Conservation (phyloP, 1,140 invertebrate species). For the Platorchestia sp. region DNA sequence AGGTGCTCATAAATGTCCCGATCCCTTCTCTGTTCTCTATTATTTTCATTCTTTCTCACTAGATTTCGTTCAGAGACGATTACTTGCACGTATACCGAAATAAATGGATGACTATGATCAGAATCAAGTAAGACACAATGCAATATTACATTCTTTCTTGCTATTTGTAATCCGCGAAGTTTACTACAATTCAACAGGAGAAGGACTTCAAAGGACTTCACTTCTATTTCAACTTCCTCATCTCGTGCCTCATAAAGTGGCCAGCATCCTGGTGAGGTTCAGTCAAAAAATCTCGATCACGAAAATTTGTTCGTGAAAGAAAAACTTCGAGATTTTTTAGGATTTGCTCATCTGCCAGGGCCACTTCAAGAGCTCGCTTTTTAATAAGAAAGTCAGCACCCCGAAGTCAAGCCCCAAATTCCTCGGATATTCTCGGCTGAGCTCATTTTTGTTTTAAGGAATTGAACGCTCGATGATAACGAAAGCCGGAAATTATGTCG, state of each 20-base stretch:
- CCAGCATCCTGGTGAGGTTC: background rate
- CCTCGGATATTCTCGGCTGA: background rate
- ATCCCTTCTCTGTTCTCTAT: too few relatives aligned
- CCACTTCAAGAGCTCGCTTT: slow-evolving; percentile 7
- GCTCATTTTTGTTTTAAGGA: background rate
- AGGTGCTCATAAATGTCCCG: too few relatives aligned
- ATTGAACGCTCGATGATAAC: background rate
- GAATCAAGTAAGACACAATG: background rate
- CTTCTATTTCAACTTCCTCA: background rate
- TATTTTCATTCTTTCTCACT: background rate
- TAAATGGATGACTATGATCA: background rate
- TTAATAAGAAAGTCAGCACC: background rate
- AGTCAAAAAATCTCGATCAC: background rate
- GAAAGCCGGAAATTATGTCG: background rate
- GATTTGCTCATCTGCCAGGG: slow-evolving; percentile 12
- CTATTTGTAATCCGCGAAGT: background rate
- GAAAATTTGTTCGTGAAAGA: slow-evolving; percentile 20
- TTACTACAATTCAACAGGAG: too few relatives aligned
- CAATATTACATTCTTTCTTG: background rate
- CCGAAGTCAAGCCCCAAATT: background rate
- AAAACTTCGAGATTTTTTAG: background rate
- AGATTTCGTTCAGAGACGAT: background rate
- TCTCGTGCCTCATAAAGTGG: background rate
- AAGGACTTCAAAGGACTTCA: background rate
- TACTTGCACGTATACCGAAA: background rate